phyloP scores from a whole-genome alignment of 2,888 invertebrate genomes.

The Tenthredo amoena region DNA sequence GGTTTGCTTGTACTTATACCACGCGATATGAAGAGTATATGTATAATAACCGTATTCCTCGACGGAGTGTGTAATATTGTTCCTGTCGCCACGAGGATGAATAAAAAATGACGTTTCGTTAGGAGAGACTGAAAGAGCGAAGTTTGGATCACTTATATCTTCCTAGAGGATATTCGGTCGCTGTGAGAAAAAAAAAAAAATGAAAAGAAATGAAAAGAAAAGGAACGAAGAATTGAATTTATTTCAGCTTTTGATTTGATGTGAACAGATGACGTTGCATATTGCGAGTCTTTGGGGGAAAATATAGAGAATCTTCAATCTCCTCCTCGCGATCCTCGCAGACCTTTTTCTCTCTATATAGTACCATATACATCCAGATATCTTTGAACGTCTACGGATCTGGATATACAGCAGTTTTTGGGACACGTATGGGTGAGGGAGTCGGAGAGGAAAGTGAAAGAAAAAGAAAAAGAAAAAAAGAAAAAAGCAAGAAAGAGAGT shows the following conservation, averaged over 20 bases:
- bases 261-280: not conserved
- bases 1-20: not conserved
- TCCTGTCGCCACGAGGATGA: not conserved
- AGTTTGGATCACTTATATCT: not conserved
- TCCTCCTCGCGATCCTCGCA: not conserved
- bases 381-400: no score
- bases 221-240: not conserved
- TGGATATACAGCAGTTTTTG: not conserved
- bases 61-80: no score
- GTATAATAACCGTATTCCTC: not conserved
- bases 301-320: not conserved
- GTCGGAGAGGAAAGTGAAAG: not conserved
- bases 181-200: not conserved
- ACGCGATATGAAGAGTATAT: not conserved
- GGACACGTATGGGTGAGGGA: not conserved
- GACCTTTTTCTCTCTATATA: not conserved
- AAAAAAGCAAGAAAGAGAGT: not conserved
- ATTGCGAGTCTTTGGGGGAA: not conserved
- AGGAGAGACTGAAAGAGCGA: no score
- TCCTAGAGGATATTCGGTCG: not conserved
- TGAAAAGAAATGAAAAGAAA: not conserved
- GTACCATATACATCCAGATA: not conserved
- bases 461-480: not conserved
- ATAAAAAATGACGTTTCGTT: not conserved
- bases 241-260: not conserved